Conservation (phyloP, 1,140 invertebrate genomes). For the Mizuhopecten yessoensis region DNA sequence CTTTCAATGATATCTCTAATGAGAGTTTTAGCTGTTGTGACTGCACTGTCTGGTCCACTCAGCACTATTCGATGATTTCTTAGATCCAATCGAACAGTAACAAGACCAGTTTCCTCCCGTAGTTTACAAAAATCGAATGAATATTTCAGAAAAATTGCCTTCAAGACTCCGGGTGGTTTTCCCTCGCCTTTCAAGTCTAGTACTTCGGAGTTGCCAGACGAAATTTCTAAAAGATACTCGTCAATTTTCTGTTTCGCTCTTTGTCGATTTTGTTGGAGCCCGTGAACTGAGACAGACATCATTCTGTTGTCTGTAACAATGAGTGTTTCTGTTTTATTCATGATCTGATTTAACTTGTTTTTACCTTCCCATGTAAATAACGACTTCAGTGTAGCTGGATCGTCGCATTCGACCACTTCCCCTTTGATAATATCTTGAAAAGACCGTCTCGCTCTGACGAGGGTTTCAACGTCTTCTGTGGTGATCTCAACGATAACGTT, state of each 20-base stretch:
- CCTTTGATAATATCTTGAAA: slow-evolving; percentile 67
- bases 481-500: slow-evolving; percentile 64
- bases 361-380: slow-evolving; percentile 68
- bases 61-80: slow-evolving; percentile 68
- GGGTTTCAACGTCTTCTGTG: slow-evolving; percentile 50
- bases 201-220: slow-evolving; percentile 48
- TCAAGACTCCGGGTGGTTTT: slow-evolving; percentile 76
- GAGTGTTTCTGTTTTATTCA: slow-evolving; percentile 60
- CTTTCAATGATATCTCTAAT: not conserved
- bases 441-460: slow-evolving; percentile 61
- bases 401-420: slow-evolving; percentile 63
- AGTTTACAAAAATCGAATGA: slow-evolving; percentile 63
- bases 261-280: slow-evolving; percentile 48
- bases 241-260: slow-evolving; percentile 59
- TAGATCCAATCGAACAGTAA: slow-evolving; percentile 65
- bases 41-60: slow-evolving; percentile 62
- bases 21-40: slow-evolving; percentile 55
- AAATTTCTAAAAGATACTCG: slow-evolving; percentile 62
- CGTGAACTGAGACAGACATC: slow-evolving; percentile 69
- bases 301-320: slow-evolving; percentile 68
- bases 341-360: slow-evolving; percentile 60
- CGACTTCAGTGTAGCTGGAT: slow-evolving; percentile 40
- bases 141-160: slow-evolving; percentile 68
- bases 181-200: slow-evolving; percentile 64
- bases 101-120: slow-evolving; percentile 51